Evolutionary conservation across 2,113 vertebrate species (phyloP), one percentile per base, ranked within the genome.

Genomic region (Ornithorhynchus anatinus): DNA sequence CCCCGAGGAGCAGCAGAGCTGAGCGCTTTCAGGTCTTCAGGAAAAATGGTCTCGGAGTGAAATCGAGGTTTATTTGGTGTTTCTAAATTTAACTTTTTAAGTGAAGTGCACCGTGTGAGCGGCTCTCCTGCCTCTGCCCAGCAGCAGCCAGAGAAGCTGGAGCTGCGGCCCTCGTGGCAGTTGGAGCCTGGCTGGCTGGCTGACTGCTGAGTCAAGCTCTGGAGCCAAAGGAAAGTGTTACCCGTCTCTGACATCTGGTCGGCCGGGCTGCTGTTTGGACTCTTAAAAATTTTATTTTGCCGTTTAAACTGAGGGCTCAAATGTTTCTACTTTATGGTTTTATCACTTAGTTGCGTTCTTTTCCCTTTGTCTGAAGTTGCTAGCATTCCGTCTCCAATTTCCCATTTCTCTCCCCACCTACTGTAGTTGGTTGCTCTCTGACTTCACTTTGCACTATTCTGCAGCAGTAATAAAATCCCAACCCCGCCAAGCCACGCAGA

Each of bases 291-390:
- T n/a, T n/a, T n/a, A n/a, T n/a, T n/a, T n/a, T n/a, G n/a, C n/a
- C n/a, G n/a, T 48, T 61, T 74, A 81, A 75, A 77, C 69, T 42
- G 66, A 40, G 45, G 52, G 62, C 56, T 81, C 59, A 59, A 64
- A 52, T 57, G 22, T 25, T 73, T 72, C 60, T 39, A 20, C 50
- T 73, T 83, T 68, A 73, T 74, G 48, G n/a, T 32, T 39, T 23
- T 47, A 65, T 51, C 51, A 32, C 43, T 37, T 51, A 27, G 25
- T 23, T 59, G 65, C 40, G 36, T 3, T 22, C 19, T 10, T 71
- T 31, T 79, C 72, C 60, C 69, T 72, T 69, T 61, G 60, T 47
- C 50, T 3, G 23, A 35, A 70, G 68, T 71, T 76, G 50, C 44
- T 35, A 48, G 38, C 51, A 68, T 52, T 52, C 50, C 61, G 32